phyloP scores from a whole-genome alignment of 2,113 vertebrate species.

The Asarcornis scutulata region DNA sequence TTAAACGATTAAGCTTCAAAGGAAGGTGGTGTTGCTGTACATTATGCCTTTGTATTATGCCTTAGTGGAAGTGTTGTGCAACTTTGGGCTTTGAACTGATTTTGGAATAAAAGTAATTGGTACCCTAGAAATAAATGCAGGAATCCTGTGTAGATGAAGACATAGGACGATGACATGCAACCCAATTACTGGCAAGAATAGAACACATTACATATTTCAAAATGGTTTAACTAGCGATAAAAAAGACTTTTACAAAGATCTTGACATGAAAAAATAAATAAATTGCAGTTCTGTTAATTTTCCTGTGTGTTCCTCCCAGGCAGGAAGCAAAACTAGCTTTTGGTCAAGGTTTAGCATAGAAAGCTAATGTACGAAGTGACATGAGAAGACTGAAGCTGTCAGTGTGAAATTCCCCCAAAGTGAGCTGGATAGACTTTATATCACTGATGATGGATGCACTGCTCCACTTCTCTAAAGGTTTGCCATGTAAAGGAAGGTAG shows the following conservation, averaged over 20 bases:
- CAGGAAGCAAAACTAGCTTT: not conserved
- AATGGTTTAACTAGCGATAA: not conserved
- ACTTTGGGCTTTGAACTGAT: not conserved
- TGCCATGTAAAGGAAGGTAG: not conserved
- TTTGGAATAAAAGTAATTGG: not conserved
- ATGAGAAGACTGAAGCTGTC: not conserved
- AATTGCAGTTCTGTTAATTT: not conserved
- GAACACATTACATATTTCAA: not conserved
- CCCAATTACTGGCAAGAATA: not conserved
- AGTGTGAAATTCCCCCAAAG: not conserved
- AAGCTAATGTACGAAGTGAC: not conserved
- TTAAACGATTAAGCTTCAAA: not conserved
- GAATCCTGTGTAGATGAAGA: not conserved
- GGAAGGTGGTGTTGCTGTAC: not conserved
- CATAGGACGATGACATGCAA: not conserved
- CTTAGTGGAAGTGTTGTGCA: not conserved
- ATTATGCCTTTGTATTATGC: not conserved
- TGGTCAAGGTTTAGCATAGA: not conserved
- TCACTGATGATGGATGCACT: not conserved
- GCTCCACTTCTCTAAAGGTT: not conserved
- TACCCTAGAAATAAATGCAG: not conserved
- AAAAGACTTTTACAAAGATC: not conserved
- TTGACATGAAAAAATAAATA: not conserved
- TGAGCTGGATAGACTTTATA: not conserved
- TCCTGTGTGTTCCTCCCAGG: fast-evolving